Base-by-base conservation (phyloP, 2,888 invertebrate species). In the Lymantria dispar region DNA sequence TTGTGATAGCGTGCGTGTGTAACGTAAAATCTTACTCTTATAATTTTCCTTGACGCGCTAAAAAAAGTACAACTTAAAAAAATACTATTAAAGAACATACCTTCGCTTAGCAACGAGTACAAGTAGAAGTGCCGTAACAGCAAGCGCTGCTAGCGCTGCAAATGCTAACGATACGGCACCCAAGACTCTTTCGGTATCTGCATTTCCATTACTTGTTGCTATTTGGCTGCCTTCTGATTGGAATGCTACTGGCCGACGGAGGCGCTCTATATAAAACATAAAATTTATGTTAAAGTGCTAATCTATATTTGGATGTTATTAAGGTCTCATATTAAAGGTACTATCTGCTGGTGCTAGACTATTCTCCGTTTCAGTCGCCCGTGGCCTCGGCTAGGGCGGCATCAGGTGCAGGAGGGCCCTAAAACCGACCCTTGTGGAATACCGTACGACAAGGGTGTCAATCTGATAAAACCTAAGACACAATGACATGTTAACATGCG, bases 151-250 rank as follows among this genome's bases (percentile, higher is more conserved):
- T 0, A 91, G 78, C 0, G 83, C 89, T 7, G 91, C 91, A 52
- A 90, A 91, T 0, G 89, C 90, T 8, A 91, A 66, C 0, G 90
- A 91, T 10, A 91, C 86, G 0, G 88, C 88, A 0, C 90, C 90
- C 0, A 91, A 72, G 29, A 91, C 89, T 0, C 85, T 74, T 37
- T 90, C 90, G 0, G 90, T 73, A 43, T 85, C 86, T 0, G 82
- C 81, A 1, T 68, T 68, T 8, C 70, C 62, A 10, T 14, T 40
- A 10, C 61, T 74, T 0, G 75, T 73, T 2, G 66, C 51, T 48
- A 76, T 64, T 7, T 76, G 70, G 8, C 72, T 76, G 12, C 87
- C 83, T 49, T 89, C 89, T 0, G 87, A 78, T 42, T 84, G 86
- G 58, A 91, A 91, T 1, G 87, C 80, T 43, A 83, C 82, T 9